Evolutionary conservation across 2,113 vertebrate genomes (phyloP).

Genomic region (Myotis yumanensis): DNA sequence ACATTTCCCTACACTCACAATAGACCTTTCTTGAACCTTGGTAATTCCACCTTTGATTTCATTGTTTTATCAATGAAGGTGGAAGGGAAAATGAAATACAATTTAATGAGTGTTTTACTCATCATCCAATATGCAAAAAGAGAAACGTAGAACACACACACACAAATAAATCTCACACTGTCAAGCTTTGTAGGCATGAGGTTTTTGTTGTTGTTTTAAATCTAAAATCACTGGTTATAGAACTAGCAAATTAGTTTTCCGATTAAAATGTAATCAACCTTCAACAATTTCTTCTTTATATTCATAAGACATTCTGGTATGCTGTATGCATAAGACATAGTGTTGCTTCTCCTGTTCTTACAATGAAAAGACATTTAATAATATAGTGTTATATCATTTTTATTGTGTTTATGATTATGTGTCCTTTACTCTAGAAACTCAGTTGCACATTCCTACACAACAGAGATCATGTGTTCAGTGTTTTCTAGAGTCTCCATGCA

Average conservation of each 20-base stretch:
- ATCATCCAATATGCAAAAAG: neutral
- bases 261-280: slow-evolving; percentile 33
- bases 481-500: neutral
- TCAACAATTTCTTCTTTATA: neutral
- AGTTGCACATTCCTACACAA: neutral
- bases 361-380: neutral
- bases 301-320: neutral
- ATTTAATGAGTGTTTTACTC: neutral
- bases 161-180: neutral
- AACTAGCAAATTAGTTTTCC: slow-evolving; percentile 40
- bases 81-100: slow-evolving; percentile 18
- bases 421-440: neutral
- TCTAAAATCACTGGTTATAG: neutral
- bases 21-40: neutral
- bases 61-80: slow-evolving; percentile 37
- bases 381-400: neutral
- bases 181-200: slow-evolving; percentile 9
- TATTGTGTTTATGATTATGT: neutral
- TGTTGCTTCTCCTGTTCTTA: neutral
- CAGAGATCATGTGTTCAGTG: neutral
- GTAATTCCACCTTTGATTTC: slow-evolving; percentile 51
- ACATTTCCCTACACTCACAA: neutral
- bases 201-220: neutral
- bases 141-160: neutral
- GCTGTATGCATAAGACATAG: neutral